Evolutionary conservation across 64 coral and sea anemone species (phyloP), one percentile per base, ranked within the genome.

Genomic region (Montipora cactus): DNA sequence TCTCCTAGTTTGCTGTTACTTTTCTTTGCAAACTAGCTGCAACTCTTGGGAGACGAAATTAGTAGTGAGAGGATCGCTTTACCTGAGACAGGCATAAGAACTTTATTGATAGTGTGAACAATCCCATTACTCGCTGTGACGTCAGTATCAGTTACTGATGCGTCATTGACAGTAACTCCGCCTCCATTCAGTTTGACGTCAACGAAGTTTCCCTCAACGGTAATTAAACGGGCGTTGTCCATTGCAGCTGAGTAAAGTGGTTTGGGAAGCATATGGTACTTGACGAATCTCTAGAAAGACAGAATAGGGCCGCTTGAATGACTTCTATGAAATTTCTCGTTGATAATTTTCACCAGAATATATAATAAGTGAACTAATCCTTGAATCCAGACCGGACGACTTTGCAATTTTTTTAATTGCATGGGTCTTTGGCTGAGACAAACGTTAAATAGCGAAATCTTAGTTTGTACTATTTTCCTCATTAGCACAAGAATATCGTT

Each of bases 1-100:
- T 37, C 37, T 37, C 37, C 2, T 37, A 2, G 37, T 37, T 37
- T 37, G 37, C 37, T 37, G 37, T 37, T 37, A 0, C 37, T 37
- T 37, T 37, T 37, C 37, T 37, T 37, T 37, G 37, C 37, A 37
- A 37, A 37, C 37, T 37, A 37, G 2, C 37, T 37, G 37, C 37
- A 37, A 37, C 37, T 37, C 37, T 37, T 37, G 37, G 37, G 37
- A 53, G 61, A 16, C 14, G 61, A 14, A 12, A 64, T 0, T 64
- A 4, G 14, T 64, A 14, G 3, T 64, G 14, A 3, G 9, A 64
- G 47, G n/a, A 77, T 49, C 28, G 12, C 19, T 79, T 79, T 13
- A 97, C 96, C 96, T 88, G 75, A 81, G n/a, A 92, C 46, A 47
- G 96, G 93, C 84, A 97, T 97, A 12, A 97, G 67, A 11, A 89